Evolutionary conservation across 2,113 vertebrate genomes (phyloP).

Genomic region (Dipodomys spectabilis): DNA sequence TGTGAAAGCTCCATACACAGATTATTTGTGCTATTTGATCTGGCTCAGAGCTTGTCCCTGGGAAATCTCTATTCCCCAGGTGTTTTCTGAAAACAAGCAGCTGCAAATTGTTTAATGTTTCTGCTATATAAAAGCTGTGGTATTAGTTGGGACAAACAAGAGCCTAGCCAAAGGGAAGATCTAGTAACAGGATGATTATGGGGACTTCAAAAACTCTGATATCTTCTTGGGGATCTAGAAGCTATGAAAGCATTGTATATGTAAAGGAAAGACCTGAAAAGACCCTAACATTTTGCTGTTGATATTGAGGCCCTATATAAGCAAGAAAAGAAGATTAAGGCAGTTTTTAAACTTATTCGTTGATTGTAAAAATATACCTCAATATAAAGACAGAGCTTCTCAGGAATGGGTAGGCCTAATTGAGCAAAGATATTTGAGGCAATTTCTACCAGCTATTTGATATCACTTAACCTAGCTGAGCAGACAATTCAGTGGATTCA

Average conservation of each 20-base stretch:
- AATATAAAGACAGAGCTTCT: neutral
- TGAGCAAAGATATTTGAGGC: neutral
- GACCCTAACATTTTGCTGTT: neutral
- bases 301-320: neutral
- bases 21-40: slow-evolving; percentile 25
- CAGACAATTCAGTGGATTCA: neutral
- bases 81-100: slow-evolving; percentile 15
- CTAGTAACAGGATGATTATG: neutral
- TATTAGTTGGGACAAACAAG: neutral
- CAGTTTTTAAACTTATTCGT: neutral
- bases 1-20: neutral
- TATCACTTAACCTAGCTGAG: neutral
- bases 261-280: neutral
- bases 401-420: neutral
- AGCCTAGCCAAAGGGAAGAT: neutral
- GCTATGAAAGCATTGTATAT: neutral
- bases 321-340: neutral
- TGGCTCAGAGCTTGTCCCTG: neutral
- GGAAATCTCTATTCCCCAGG: neutral
- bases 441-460: neutral
- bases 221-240: neutral
- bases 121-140: neutral
- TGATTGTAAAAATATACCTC: neutral
- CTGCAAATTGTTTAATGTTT: neutral
- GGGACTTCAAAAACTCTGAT: neutral